Percentiles rank a stretch among this genome's conserved stretches.
phyloP scores from a whole-genome alignment of 37 sponge, comb jelly and placozoan genomes.

The Axinella damicornis region DNA sequence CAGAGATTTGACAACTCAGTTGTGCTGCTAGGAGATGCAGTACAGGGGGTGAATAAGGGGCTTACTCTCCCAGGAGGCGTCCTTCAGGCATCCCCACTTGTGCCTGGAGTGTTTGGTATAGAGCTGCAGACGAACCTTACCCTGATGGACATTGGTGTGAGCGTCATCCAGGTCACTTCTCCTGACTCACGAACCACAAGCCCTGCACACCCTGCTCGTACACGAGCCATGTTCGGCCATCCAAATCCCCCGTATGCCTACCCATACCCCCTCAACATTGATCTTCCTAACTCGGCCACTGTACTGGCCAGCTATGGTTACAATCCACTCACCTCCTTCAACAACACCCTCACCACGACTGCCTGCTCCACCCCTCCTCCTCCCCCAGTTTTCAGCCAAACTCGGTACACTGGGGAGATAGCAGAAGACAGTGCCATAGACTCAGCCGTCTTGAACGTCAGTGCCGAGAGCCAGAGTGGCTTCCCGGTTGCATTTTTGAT shows the following conservation, averaged over 20 bases:
- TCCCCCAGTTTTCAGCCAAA: constrained; percentile 35
- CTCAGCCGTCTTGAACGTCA: constrained; percentile 26
- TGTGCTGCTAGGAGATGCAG: constrained; percentile 18
- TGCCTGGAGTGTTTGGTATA: constrained; percentile 52
- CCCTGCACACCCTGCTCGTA: constrained; percentile 33
- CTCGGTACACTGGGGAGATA: neutral
- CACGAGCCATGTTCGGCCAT: constrained; percentile 61
- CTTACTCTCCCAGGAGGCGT: constrained; percentile 69
- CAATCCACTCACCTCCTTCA: constrained; percentile 49
- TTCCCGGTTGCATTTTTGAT: neutral
- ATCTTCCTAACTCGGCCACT: constrained; percentile 4
- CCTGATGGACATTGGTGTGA: constrained; percentile 52
- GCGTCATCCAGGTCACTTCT: constrained; percentile 64
- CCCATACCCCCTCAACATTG: constrained; percentile 33
- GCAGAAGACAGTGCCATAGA: constrained; percentile 48
- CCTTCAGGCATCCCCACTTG: constrained; percentile 38
- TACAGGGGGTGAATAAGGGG: constrained; percentile 12
- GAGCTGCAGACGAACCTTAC: constrained; percentile 57
- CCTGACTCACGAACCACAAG: neutral
- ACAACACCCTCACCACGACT: constrained; percentile 43
- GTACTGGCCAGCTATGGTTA: constrained; percentile 57
- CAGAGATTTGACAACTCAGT: constrained; percentile 34
- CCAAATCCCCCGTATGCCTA: constrained; percentile 60
- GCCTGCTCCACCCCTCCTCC: constrained; percentile 24
- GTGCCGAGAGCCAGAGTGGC: constrained; percentile 36